These are phyloP conservation scores for Merodon equestris DNA, from an alignment of 2,888 invertebrate species.

Conservation along the genomic window DNA sequence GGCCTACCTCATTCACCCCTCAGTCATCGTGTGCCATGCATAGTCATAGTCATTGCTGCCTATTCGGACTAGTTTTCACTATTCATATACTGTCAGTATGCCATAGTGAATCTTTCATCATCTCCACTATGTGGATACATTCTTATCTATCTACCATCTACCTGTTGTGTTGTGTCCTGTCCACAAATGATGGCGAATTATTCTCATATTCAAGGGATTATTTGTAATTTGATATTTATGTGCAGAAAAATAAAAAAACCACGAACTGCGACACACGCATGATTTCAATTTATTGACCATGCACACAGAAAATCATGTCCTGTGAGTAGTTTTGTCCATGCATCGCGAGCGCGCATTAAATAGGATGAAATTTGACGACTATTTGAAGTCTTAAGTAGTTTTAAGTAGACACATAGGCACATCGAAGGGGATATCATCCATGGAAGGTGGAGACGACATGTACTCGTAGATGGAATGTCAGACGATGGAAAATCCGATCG, in stretches of 20 bases:
- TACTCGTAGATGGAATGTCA: conserved; percentile 8
- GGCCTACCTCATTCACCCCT: too few species aligned
- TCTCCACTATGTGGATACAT: conserved; percentile 26
- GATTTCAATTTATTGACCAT: conserved; percentile 38
- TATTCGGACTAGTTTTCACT: too few species aligned
- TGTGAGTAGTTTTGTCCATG: conserved; percentile 24
- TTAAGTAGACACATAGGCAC: conserved; percentile 57
- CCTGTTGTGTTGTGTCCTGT: conserved; percentile 34
- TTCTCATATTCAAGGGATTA: conserved; percentile 66
- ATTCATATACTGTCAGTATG: conserved; percentile 42
- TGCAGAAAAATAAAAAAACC: conserved; percentile 21
- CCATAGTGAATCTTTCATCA: conserved; percentile 43
- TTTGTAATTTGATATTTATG: conserved; percentile 58
- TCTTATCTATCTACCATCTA: conserved; percentile 37
- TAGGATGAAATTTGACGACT: conserved; percentile 68
- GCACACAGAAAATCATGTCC: conserved; percentile 39
- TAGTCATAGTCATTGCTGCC: too few species aligned
- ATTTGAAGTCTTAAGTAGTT: conserved; percentile 60
- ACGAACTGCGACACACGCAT: conserved; percentile 28
- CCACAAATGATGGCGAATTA: conserved; percentile 57
- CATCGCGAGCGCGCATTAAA: conserved; percentile 60
- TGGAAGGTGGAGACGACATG: conserved; percentile 6
- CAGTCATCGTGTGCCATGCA: too few species aligned
- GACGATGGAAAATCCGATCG: conserved; percentile 52
- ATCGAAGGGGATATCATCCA: not conserved